phyloP scores from a whole-genome alignment of 2,113 vertebrate species.

The Protobothrops flavoviridis region DNA sequence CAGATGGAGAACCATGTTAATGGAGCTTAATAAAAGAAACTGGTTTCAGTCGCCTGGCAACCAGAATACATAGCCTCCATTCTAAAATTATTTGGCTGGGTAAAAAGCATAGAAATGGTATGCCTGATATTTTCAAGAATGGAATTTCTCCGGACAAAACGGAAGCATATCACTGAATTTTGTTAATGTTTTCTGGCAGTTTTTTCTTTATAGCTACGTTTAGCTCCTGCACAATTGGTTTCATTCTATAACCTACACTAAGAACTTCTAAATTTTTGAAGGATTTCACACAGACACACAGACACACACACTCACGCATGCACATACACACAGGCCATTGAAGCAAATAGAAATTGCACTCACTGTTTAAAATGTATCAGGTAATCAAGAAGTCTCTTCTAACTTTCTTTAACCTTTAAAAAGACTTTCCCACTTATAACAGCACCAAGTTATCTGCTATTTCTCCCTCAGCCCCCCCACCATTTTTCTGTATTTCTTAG shows the following conservation, averaged over 20 bases:
- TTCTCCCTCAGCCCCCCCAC: neutral
- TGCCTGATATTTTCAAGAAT: neutral
- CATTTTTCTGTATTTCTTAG: neutral
- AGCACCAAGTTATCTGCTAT: neutral
- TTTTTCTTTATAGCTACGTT: neutral
- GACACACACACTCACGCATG: too few relatives aligned
- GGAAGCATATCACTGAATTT: neutral
- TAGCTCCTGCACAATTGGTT: neutral
- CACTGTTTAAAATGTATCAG: neutral
- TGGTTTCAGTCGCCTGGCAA: conserved; percentile 3
- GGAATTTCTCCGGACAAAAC: neutral
- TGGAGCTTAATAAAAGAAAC: neutral
- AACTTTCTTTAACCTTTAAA: neutral
- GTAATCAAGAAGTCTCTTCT: neutral
- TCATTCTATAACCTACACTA: neutral
- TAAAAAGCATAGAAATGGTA: neutral
- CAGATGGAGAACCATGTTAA: neutral
- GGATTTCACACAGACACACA: neutral
- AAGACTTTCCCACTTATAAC: neutral
- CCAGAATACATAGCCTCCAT: neutral
- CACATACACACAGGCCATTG: neutral
- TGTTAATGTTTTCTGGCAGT: neutral
- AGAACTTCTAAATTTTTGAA: neutral
- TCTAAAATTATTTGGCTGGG: neutral
- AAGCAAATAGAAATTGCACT: neutral